Base-by-base conservation (phyloP, 2,888 invertebrate genomes). In the Galeopsomyia nigrocyanea region DNA sequence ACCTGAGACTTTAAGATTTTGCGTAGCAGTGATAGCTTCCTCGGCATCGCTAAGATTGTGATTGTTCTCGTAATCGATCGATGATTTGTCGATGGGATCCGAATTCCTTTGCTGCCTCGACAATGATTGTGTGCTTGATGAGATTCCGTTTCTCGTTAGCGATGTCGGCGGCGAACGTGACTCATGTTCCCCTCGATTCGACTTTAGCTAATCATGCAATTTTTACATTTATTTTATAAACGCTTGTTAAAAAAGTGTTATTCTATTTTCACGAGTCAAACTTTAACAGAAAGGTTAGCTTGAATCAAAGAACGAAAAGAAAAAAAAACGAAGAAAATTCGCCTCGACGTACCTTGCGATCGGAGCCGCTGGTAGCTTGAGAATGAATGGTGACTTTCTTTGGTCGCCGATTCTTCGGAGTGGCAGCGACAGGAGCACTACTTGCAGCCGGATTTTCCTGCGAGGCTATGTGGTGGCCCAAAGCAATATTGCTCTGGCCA, bases 401-500 rank as follows among this genome's bases (percentile, higher is more conserved):
- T 77, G 85, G 84, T 73, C 84, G 84, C 77, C 82, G 83, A 74
- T 82, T 80, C 76, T 82, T 82, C 77, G 84, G 84, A 68, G 79
- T 80, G 16, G 82, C 83, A 62, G 80, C 81, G 75, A 82, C 81
- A 65, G 79, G 75, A 69, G 77, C 76, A 65, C 78, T 78, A 78
- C 80, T 79, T 74, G 84, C 76, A 70, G 82, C 79, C 77, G 81
- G 80, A 75, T 77, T 78, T 76, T 85, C 86, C 75, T 83, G 83
- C 71, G 84, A 80, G 82, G 84, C 84, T 85, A 86, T 80, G 80
- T 86, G 83, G 80, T 86, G 83, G 79, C 83, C 82, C 81, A 85
- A 77, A 78, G 78, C 82, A 77, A 83, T 82, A 76, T 82, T 81
- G 74, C 83, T 80, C 79, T 84, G 85, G 75, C 79, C 79, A 75